Evolutionary conservation across 2,888 invertebrate species (phyloP), one percentile per base, ranked within the genome.

Genomic region (Mesoligia furuncula): DNA sequence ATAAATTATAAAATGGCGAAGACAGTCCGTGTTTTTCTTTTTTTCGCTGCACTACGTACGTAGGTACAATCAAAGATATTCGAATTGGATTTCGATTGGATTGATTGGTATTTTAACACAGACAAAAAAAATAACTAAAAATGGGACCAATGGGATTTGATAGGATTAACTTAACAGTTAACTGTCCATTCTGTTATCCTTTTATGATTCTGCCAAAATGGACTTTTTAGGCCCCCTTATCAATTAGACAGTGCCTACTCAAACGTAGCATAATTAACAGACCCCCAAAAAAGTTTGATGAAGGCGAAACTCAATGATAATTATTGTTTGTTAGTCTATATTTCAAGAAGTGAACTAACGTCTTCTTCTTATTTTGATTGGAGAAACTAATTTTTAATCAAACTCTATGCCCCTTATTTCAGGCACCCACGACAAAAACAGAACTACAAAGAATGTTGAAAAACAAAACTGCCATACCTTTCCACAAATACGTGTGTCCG

Each of bases 401-500:
- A 36, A 31, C 17, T 31, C 13, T 69, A 48, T 66, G 6, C 45
- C 59, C 11, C 39, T 13, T 75, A 73, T 92, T 97, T 93, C 94
- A 97, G 95, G 97, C 98, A 91, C 98, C 98, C 88, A 97, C 97
- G 87, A 98, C 98, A 86, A 99, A 99, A 94, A 97, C 98, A 13
- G 97, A 98, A 90, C 96, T 97, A 93, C 97, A 98, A 90, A 97
- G 97, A 83, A 98, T 99, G 98, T 94, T 99, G 89, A 97, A 97
- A 80, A 97, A 97, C 69, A 98, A 98, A 80, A 97, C 98, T 59
- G 99, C 99, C 24, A 98, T 99, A 92, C 98, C 99, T 64, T 99
- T 99, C 94, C 99, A 99, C 94, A 99, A 99, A 93, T 98, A 98
- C 91, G 97, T 99, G 73, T 99, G 99, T 92, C 98, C 99, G 7